A percentile compares a stretch with the other conserved stretches of the same genome.
Conservation (phyloP, 2,888 invertebrate genomes). For the Morinoia aosen region DNA sequence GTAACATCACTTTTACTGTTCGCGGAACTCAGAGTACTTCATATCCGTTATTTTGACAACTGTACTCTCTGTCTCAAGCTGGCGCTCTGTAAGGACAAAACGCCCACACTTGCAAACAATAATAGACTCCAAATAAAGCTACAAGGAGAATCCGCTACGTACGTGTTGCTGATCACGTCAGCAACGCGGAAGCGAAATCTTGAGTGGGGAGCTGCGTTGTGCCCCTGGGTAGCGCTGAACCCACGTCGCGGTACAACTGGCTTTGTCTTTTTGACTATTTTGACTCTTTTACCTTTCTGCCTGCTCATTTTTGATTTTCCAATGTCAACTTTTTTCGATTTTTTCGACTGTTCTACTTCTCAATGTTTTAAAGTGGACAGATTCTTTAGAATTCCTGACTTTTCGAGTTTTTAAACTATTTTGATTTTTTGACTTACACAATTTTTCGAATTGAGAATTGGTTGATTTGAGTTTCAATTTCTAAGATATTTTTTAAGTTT, state of each 20-base stretch:
- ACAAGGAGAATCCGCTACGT: background rate
- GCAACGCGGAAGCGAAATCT: background rate
- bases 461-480: no score
- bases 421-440: no score
- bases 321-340: no score
- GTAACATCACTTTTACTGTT: background rate
- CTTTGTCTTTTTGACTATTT: background rate
- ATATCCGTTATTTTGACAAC: background rate
- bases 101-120: background rate
- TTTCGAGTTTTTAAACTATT: no score
- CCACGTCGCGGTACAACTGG: background rate
- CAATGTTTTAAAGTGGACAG: no score
- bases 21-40: background rate
- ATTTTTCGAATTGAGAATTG: no score
- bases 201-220: background rate
- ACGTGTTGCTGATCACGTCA: background rate
- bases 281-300: no score
- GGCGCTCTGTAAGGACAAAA: background rate
- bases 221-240: background rate
- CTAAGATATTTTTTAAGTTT: no score
- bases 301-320: no score
- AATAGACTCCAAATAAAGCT: background rate
- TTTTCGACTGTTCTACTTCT: no score
- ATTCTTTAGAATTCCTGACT: no score
- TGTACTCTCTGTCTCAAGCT: background rate